Evolutionary conservation across 2,797 vertebrate genomes (phyloP).

Genomic region (Intellagama lesueurii): DNA sequence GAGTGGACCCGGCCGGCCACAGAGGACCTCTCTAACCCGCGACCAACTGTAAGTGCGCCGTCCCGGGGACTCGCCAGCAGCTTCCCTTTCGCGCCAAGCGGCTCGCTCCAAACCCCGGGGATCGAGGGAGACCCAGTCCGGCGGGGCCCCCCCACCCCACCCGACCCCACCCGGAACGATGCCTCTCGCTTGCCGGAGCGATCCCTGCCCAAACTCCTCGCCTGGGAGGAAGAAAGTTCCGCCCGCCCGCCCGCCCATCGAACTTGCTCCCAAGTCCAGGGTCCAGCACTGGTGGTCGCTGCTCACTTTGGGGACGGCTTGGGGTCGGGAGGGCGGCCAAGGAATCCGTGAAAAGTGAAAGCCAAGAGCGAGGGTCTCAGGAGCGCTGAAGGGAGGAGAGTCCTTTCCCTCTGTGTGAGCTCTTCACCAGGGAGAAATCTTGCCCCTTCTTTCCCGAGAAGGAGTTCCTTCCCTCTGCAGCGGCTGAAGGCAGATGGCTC

Average conservation of each 20-base stretch:
- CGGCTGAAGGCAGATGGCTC: too few relatives aligned
- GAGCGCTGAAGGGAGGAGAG: too few relatives aligned
- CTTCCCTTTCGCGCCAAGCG: background rate
- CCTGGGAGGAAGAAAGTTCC: background rate
- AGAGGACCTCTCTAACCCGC: background rate
- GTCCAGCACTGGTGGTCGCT: too few relatives aligned
- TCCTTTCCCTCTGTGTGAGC: background rate
- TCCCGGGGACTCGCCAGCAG: background rate
- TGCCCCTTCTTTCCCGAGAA: background rate
- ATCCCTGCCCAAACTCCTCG: too few relatives aligned
- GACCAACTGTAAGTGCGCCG: conserved; percentile 55
- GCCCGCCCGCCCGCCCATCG: too few relatives aligned
- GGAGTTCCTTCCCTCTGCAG: background rate
- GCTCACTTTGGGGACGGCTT: background rate
- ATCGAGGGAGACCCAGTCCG: background rate
- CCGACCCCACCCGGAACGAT: too few relatives aligned
- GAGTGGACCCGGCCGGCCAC: conserved; percentile 22
- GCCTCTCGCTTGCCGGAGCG: background rate
- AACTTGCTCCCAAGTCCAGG: background rate
- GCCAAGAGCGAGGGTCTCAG: background rate
- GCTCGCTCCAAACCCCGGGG: background rate
- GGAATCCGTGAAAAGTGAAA: background rate
- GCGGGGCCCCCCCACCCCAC: too few relatives aligned
- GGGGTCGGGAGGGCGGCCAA: too few relatives aligned
- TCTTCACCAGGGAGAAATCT: too few relatives aligned